Conservation (phyloP, 2,888 invertebrate genomes). For the Agrenia bidenticulata region DNA sequence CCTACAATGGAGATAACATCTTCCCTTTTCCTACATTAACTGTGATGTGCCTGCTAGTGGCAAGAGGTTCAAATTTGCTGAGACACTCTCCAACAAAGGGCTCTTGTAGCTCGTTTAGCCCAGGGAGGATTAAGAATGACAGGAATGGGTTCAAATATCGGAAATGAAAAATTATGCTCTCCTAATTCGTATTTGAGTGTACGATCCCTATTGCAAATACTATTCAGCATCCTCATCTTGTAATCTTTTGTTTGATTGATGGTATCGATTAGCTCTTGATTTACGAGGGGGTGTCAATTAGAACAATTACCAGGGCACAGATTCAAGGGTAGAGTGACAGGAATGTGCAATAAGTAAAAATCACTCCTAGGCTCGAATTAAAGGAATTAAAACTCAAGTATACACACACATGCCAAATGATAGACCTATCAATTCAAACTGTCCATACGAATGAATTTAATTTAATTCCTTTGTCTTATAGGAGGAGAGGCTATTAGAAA, state of each 20-base stretch:
- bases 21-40: too few relatives aligned
- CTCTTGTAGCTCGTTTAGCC: too few relatives aligned
- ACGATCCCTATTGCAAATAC: neutral
- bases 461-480: neutral
- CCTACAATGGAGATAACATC: conserved; percentile 2
- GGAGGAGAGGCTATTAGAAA: too few relatives aligned
- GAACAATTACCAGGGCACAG: conserved; percentile 1
- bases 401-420: neutral
- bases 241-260: neutral
- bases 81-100: neutral
- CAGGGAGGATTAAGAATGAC: too few relatives aligned
- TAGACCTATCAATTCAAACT: conserved; percentile 1
- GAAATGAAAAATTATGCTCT: conserved; percentile 15
- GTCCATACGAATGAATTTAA: neutral
- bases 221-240: neutral
- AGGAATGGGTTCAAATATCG: conserved; percentile 8
- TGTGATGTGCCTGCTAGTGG: too few relatives aligned
- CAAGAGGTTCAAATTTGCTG: neutral
- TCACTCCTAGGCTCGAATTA: too few relatives aligned
- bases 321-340: too few relatives aligned
- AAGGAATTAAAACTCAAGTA: too few relatives aligned
- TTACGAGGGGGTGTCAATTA: conserved; percentile 18
- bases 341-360: too few relatives aligned
- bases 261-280: neutral
- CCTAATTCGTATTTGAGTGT: neutral